Evolutionary conservation across 2,888 invertebrate genomes (phyloP).

Genomic region (Ochropacha duplaris): DNA sequence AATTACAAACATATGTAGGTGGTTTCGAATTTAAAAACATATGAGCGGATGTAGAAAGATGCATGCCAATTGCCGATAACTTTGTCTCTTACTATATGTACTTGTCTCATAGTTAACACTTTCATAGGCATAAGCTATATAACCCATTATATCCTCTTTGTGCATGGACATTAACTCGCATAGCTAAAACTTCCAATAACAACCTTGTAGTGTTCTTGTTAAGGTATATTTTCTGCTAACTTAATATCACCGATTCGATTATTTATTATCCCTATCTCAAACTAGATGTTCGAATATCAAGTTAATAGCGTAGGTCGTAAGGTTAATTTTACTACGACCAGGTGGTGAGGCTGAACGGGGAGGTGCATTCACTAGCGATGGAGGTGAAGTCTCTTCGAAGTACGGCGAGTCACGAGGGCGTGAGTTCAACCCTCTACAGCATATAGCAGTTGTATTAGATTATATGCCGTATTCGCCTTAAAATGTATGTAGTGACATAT

Average conservation of each 20-base stretch:
- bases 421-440: slow-evolving; percentile 78
- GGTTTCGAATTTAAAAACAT: background rate
- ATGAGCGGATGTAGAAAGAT: background rate
- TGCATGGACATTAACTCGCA: background rate
- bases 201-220: background rate
- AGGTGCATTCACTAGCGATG: slow-evolving; percentile 88
- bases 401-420: slow-evolving; percentile 56
- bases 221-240: background rate
- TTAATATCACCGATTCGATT: background rate
- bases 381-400: slow-evolving; percentile 80
- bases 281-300: background rate
- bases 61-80: background rate
- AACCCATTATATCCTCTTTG: slow-evolving; percentile 7
- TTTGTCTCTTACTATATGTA: background rate
- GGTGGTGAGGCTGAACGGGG: slow-evolving; percentile 86
- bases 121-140: slow-evolving; percentile 5
- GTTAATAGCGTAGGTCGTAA: slow-evolving; percentile 4
- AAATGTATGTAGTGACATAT: background rate
- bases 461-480: slow-evolving; percentile 4
- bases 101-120: background rate
- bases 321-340: slow-evolving; percentile 26
- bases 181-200: background rate
- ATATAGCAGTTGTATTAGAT: slow-evolving; percentile 48
- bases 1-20: no score
- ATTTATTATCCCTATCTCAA: background rate